Percentiles rank a stretch among this genome's conserved stretches.
phyloP scores from a whole-genome alignment of 2,113 vertebrate species.

The Erythrocebus patas region DNA sequence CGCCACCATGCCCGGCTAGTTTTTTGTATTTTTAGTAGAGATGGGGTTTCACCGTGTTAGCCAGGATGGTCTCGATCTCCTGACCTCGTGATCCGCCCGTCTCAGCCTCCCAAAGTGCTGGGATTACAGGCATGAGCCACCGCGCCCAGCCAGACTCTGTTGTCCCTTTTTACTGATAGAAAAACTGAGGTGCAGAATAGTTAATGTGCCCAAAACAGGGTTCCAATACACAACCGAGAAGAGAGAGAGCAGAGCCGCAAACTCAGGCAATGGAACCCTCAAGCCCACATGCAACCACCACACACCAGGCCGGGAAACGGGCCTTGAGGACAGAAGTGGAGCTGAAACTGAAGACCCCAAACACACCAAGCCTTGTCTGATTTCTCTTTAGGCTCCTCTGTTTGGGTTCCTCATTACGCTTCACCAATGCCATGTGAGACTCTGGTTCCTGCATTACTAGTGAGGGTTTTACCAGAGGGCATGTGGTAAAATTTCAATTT shows the following conservation, averaged over 20 bases:
- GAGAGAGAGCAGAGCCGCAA: background rate
- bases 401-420: background rate
- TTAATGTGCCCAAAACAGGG: background rate
- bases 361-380: background rate
- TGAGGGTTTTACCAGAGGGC: background rate
- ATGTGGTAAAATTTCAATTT: too few relatives aligned
- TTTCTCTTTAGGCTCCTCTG: background rate
- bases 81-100: too few relatives aligned
- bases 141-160: background rate
- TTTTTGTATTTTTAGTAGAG: too few relatives aligned
- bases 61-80: too few relatives aligned
- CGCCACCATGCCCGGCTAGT: too few relatives aligned
- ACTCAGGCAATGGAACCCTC: background rate
- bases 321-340: background rate
- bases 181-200: background rate
- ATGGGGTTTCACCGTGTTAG: too few relatives aligned
- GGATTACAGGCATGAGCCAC: too few relatives aligned
- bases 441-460: fast-evolving
- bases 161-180: background rate
- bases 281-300: background rate
- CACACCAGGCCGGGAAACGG: too few relatives aligned
- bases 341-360: background rate
- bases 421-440: fast-evolving
- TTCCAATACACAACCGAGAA: too few relatives aligned
- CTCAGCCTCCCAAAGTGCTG: too few relatives aligned